Evolutionary conservation across 2,113 vertebrate genomes (phyloP).

Genomic region (Orientallactaga bullata): DNA sequence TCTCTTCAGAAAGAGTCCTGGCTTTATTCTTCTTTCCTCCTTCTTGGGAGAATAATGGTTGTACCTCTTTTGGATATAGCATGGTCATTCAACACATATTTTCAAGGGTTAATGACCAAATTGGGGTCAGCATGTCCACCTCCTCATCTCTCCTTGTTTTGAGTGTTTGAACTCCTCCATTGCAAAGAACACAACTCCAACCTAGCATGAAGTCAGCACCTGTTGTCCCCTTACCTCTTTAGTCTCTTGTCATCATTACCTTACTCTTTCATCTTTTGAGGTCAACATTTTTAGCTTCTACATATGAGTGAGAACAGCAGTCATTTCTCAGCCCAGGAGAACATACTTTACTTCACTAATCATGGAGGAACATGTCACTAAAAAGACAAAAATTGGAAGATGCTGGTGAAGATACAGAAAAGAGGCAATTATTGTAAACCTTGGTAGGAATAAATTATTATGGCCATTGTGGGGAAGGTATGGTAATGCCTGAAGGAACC

Average conservation of each 20-base stretch:
- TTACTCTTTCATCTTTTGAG: background rate
- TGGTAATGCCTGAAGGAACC: background rate
- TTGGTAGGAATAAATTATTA: background rate
- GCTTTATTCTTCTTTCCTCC: background rate
- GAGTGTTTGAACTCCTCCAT: background rate
- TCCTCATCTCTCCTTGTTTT: background rate
- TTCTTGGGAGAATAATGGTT: background rate
- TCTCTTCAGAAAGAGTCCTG: background rate
- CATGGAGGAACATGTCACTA: background rate
- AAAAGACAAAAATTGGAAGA: background rate
- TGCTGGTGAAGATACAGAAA: background rate
- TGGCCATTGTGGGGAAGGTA: background rate
- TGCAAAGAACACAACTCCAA: background rate
- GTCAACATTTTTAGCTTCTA: background rate
- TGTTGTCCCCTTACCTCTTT: accelerated
- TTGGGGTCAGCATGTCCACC: background rate
- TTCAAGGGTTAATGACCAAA: background rate
- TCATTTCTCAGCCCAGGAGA: background rate
- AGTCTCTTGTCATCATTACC: too few relatives aligned
- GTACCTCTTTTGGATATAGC: background rate
- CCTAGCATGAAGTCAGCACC: accelerated
- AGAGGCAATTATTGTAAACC: too few relatives aligned
- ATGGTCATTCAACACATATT: too few relatives aligned
- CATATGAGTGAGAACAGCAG: background rate
- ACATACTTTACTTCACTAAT: too few relatives aligned